Percentiles rank a stretch among this genome's conserved stretches.
Evolutionary conservation across 1,140 invertebrate genomes (phyloP).

Genomic region (Drosophila nikananu): DNA sequence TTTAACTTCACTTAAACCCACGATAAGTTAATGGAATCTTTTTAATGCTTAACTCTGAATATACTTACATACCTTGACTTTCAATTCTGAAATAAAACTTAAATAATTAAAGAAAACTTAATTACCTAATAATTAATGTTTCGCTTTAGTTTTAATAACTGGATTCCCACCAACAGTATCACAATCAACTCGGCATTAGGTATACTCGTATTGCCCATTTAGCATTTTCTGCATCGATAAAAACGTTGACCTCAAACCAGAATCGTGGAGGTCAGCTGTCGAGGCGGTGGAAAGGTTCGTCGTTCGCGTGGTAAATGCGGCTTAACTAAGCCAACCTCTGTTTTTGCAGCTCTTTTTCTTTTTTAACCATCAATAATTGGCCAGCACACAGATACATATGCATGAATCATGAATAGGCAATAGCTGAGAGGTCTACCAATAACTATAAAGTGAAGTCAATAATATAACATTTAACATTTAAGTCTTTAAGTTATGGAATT

Average conservation of each 20-base stretch:
- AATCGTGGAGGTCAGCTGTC: slow-evolving; percentile 61
- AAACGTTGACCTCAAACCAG: slow-evolving; percentile 73
- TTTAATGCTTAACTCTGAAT: too few species aligned
- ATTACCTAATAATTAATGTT: not conserved
- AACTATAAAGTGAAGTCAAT: not conserved
- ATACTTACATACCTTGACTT: not conserved
- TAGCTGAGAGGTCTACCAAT: slow-evolving; percentile 1
- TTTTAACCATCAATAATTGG: slow-evolving; percentile 25
- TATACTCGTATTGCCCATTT: slow-evolving; percentile 9
- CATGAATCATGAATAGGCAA: slow-evolving; percentile 45
- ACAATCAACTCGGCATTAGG: not conserved
- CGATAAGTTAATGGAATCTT: not conserved
- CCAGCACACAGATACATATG: slow-evolving; percentile 30
- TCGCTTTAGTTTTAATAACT: not conserved
- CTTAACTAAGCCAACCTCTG: slow-evolving; percentile 14
- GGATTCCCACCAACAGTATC: not conserved
- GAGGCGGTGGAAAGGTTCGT: slow-evolving; percentile 42
- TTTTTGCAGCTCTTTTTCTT: slow-evolving; percentile 21
- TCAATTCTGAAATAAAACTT: not conserved
- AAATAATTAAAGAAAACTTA: not conserved
- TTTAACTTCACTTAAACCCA: not conserved
- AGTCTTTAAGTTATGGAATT: not conserved
- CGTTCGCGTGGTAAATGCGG: slow-evolving; percentile 36
- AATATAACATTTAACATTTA: not conserved
- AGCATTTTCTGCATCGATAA: slow-evolving; percentile 70